phyloP scores from a whole-genome alignment of 2,797 vertebrate genomes.

The Staurois parvus region DNA sequence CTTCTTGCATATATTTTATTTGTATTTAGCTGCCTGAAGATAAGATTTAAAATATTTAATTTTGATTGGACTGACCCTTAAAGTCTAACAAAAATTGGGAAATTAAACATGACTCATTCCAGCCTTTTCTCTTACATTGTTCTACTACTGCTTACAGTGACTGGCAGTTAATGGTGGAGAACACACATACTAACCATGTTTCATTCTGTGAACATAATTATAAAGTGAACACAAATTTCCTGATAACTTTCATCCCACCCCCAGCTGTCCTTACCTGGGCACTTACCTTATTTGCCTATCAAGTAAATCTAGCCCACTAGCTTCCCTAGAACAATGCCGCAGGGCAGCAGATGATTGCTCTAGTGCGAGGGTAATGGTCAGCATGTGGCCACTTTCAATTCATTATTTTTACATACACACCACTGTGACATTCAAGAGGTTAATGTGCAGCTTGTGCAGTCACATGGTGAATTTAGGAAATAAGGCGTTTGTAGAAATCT shows the following conservation, averaged over 20 bases:
- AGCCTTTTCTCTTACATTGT: background rate
- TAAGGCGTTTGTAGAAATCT: conserved; percentile 37
- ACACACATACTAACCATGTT: background rate
- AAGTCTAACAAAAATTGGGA: no score
- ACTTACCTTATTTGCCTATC: background rate
- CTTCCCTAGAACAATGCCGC: background rate
- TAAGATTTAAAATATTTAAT: no score
- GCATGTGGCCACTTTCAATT: background rate
- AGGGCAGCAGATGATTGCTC: background rate
- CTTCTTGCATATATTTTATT: no score
- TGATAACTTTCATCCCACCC: no score
- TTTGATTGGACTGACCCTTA: no score
- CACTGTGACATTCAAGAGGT: conserved; percentile 21
- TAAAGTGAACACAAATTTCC: no score
- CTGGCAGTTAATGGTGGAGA: background rate
- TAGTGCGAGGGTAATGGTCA: background rate
- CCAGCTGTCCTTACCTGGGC: background rate
- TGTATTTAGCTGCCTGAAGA: no score
- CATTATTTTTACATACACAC: conserved; percentile 8
- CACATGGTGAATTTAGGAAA: conserved; percentile 35
- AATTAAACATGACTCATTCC: no score
- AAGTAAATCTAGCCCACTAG: background rate
- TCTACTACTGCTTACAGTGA: background rate
- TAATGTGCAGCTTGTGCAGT: conserved; percentile 43
- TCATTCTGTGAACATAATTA: background rate